Conservation (phyloP, 2,888 invertebrate genomes). For the Polydrusus cervinus region DNA sequence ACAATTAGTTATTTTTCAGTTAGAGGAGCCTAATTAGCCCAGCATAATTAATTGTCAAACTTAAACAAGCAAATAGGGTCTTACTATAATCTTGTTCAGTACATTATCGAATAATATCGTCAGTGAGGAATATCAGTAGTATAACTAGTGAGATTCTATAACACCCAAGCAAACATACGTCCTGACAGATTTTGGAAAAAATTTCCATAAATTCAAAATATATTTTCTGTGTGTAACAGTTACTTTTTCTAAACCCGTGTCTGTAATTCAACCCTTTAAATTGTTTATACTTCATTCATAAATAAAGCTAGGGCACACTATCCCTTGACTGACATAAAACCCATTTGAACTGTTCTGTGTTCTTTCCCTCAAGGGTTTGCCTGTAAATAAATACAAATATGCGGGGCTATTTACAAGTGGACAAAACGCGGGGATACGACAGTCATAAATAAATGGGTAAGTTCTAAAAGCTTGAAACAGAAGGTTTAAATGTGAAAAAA, state of each 20-base stretch:
- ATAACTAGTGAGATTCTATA: no score
- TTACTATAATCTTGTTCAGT: no score
- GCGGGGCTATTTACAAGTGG: conserved; percentile 31
- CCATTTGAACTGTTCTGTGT: conserved; percentile 24
- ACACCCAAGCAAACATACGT: no score
- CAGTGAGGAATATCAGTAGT: no score
- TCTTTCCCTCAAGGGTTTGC: conserved; percentile 11
- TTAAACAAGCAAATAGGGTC: no score
- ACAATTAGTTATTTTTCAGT: no score
- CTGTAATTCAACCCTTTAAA: conserved; percentile 2
- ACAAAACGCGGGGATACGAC: conserved; percentile 18
- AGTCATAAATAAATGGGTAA: conserved; percentile 20
- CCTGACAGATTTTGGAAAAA: no score
- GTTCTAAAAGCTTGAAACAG: conserved; percentile 18
- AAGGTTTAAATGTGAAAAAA: conserved; percentile 14
- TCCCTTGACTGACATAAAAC: conserved; percentile 18
- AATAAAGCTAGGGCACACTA: conserved; percentile 19
- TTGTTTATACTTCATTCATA: conserved; percentile 23
- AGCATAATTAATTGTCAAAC: no score
- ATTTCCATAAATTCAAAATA: no score
- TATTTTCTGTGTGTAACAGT: not conserved
- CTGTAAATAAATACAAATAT: conserved; percentile 29
- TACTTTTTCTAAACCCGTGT: not conserved
- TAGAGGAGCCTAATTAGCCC: no score
- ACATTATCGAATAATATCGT: no score